Percentiles rank a stretch among this genome's conserved stretches.
These are phyloP conservation scores for Carassius carassius DNA, from an alignment of 2,113 vertebrate species.

Conservation along the genomic window DNA sequence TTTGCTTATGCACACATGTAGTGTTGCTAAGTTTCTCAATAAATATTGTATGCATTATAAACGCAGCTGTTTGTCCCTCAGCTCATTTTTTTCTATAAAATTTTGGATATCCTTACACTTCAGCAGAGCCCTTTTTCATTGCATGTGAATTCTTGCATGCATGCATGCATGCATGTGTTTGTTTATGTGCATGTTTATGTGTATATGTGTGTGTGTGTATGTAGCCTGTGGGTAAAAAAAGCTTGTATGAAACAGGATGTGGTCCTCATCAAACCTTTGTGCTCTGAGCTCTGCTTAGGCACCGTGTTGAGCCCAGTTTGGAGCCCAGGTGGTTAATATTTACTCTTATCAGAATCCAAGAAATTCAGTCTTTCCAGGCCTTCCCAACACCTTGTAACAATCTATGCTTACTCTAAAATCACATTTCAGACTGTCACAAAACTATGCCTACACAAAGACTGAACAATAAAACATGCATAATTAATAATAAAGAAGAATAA, in stretches of 20 bases:
- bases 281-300: neutral
- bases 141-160: neutral
- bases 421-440: neutral
- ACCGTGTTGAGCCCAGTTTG: neutral
- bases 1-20: neutral
- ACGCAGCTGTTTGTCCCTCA: neutral
- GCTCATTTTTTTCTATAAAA: no score
- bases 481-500: neutral
- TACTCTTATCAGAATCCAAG: neutral
- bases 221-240: conserved; percentile 36
- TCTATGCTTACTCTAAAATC: neutral
- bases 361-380: neutral
- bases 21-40: neutral
- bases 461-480: neutral
- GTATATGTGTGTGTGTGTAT: neutral
- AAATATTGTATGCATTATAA: neutral
- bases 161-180: conserved; percentile 23
- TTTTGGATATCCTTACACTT: neutral
- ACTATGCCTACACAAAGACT: neutral
- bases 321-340: conserved; percentile 23
- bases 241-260: conserved; percentile 74
- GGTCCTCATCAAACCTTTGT: conserved; percentile 62
- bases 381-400: neutral
- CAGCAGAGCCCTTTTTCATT: neutral
- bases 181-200: neutral